Conservation (phyloP, 2,888 invertebrate species). For the Tubiluchus corallicola region DNA sequence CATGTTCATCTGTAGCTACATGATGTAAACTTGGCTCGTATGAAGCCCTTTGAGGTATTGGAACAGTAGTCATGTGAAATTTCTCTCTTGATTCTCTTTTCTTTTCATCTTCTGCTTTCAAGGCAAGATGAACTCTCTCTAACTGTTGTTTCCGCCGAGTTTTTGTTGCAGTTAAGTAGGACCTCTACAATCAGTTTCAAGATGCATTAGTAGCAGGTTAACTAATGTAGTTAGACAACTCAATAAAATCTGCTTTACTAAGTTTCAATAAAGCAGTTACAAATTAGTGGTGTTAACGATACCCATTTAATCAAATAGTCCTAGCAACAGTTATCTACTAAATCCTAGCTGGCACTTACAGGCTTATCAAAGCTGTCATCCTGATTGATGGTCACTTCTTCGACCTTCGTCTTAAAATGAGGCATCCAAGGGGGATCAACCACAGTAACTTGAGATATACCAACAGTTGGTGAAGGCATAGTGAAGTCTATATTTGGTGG, state of each 20-base stretch:
- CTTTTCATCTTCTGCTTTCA: slow-evolving; percentile 88
- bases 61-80: slow-evolving; percentile 84
- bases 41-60: slow-evolving; percentile 83
- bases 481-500: slow-evolving; percentile 99
- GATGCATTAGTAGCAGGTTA: background rate
- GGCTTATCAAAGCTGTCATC: slow-evolving; percentile 56
- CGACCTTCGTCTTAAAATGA: slow-evolving; percentile 90
- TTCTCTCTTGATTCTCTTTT: slow-evolving; percentile 83
- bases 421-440: slow-evolving; percentile 98
- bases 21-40: slow-evolving; percentile 83
- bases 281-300: no score
- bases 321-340: no score
- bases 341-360: background rate
- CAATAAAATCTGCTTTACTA: background rate
- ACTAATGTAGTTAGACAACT: background rate
- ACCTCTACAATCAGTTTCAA: slow-evolving; percentile 39
- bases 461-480: slow-evolving; percentile 93
- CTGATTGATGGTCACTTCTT: slow-evolving; percentile 95
- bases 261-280: no score
- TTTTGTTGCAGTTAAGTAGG: slow-evolving; percentile 91
- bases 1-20: slow-evolving; percentile 26
- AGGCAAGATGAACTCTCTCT: slow-evolving; percentile 81
- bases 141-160: slow-evolving; percentile 97
- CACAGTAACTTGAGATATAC: slow-evolving; percentile 41
- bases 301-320: no score